Conservation (phyloP, 2,113 vertebrate species). For the Laticauda colubrina region DNA sequence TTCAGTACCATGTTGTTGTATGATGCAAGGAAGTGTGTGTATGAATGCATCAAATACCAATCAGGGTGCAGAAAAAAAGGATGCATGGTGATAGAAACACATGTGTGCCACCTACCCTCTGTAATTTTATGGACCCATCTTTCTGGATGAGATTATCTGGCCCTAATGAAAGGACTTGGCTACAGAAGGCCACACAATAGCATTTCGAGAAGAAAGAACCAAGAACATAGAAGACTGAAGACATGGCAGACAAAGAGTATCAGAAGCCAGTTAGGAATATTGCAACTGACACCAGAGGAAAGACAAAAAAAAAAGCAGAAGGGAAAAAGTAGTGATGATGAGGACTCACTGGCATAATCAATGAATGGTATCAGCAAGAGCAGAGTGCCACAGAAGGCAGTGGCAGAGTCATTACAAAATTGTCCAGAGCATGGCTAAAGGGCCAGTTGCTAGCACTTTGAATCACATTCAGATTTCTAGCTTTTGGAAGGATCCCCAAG, state of each 20-base stretch:
- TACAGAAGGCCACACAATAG: background rate
- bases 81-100: background rate
- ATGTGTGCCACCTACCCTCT: background rate
- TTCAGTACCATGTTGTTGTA: background rate
- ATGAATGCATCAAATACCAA: background rate
- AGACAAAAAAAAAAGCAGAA: background rate
- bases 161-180: background rate
- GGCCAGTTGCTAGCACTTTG: background rate
- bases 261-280: background rate
- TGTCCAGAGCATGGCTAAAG: background rate
- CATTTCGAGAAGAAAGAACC: background rate
- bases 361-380: background rate
- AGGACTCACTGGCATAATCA: background rate
- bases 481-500: background rate
- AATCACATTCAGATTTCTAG: background rate
- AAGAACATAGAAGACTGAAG: background rate
- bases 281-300: background rate
- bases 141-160: background rate
- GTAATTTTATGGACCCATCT: background rate
- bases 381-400: background rate
- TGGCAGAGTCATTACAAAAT: background rate
- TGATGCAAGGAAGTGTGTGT: background rate
- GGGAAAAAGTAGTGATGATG: background rate
- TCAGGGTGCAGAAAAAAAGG: background rate
- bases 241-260: background rate